These are phyloP conservation scores for Tetheella fluctuosa DNA, from an alignment of 2,888 invertebrate species.

Conservation along the genomic window DNA sequence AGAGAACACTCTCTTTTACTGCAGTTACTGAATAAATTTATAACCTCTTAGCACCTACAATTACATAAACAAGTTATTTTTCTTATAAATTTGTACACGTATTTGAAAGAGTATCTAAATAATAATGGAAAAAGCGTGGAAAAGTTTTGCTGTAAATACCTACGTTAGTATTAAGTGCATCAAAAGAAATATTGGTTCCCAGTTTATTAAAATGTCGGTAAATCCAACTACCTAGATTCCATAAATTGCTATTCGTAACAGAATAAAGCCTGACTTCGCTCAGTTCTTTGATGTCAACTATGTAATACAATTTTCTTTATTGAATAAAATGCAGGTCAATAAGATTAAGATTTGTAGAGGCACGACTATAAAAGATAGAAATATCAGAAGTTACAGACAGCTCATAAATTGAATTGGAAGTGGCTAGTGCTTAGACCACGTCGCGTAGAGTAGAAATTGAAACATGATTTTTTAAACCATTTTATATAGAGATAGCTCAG, in stretches of 20 bases:
- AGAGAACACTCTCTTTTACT: too few relatives aligned
- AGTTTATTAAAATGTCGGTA: neutral
- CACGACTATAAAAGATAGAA: neutral
- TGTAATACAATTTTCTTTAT: neutral
- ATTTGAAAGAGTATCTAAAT: too few relatives aligned
- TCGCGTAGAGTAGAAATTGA: too few relatives aligned
- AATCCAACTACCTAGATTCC: neutral
- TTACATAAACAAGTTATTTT: too few relatives aligned
- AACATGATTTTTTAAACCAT: too few relatives aligned
- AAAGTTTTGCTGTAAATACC: too few relatives aligned
- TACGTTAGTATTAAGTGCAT: neutral
- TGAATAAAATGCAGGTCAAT: slow-evolving; percentile 7
- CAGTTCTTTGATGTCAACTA: neutral
- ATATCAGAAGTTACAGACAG: neutral
- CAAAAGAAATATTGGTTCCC: neutral
- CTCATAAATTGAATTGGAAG: neutral
- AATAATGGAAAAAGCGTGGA: too few relatives aligned
- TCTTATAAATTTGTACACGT: too few relatives aligned
- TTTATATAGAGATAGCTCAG: too few relatives aligned
- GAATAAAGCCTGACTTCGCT: neutral
- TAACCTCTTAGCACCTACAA: too few relatives aligned
- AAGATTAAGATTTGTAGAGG: neutral
- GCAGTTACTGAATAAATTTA: too few relatives aligned
- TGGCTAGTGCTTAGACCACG: neutral
- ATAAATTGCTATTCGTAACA: neutral